Percentiles rank a stretch among this genome's conserved stretches.
These are phyloP conservation scores for Idris sp. DNA, from an alignment of 1,140 invertebrate species.

Conservation along the genomic window DNA sequence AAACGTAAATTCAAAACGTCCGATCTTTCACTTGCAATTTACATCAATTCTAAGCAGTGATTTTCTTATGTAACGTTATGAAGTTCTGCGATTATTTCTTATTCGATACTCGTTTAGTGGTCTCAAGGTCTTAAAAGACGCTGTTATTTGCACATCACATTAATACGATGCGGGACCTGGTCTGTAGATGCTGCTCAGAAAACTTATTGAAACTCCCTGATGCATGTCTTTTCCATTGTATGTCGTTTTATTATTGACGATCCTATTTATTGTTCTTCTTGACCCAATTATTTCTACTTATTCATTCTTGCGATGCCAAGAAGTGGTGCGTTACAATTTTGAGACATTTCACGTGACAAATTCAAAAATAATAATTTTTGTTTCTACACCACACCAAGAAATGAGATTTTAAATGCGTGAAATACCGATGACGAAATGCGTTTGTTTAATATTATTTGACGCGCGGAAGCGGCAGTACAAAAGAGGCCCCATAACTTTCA, in stretches of 20 bases:
- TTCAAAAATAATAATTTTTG: conserved; percentile 5
- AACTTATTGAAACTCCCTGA: conserved; percentile 39
- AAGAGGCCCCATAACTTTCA: conserved; percentile 50
- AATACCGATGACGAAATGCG: conserved; percentile 27
- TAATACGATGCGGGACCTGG: conserved; percentile 68
- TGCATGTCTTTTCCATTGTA: conserved; percentile 44
- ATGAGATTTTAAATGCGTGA: conserved; percentile 3
- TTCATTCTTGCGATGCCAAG: conserved; percentile 9
- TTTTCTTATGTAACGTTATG: conserved; percentile 71
- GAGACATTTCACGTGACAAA: neutral
- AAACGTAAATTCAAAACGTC: neutral
- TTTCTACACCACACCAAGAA: neutral
- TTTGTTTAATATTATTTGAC: conserved; percentile 39
- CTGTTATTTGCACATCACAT: conserved; percentile 75
- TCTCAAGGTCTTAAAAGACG: conserved; percentile 73
- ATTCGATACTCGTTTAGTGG: conserved; percentile 70
- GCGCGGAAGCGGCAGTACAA: conserved; percentile 44
- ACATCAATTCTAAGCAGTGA: conserved; percentile 45
- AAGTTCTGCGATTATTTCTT: conserved; percentile 70
- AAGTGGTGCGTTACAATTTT: conserved; percentile 3
- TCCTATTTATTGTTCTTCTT: conserved; percentile 53
- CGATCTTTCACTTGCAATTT: conserved; percentile 2
- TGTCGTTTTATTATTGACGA: conserved; percentile 45
- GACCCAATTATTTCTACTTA: conserved; percentile 26
- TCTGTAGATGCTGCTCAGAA: conserved; percentile 27